Conservation (phyloP, 1,140 invertebrate species). For the Drosophila nannoptera region DNA sequence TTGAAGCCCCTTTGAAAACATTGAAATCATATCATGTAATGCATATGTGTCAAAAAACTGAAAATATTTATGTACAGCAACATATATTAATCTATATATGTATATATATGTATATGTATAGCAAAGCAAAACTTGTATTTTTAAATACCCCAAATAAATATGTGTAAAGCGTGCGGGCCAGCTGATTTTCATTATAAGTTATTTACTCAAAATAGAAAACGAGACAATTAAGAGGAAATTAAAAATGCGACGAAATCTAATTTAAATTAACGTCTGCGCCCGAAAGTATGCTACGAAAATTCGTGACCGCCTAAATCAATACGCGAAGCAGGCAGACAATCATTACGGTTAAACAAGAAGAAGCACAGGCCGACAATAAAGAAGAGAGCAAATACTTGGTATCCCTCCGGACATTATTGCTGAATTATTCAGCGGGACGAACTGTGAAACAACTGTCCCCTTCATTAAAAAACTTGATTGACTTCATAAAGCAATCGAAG, state of each 20-base stretch:
- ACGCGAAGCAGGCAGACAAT: constrained; percentile 2
- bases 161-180: constrained; percentile 47
- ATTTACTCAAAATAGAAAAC: constrained; percentile 24
- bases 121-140: constrained; percentile 50
- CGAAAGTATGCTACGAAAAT: constrained; percentile 29
- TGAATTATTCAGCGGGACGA: constrained; percentile 41
- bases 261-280: constrained; percentile 21
- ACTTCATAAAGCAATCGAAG: constrained; percentile 54
- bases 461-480: constrained; percentile 75
- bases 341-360: background rate
- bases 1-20: constrained; percentile 34
- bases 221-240: constrained; percentile 51
- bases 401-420: constrained; percentile 30
- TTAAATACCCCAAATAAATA: constrained; percentile 63
- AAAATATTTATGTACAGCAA: constrained; percentile 57
- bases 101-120: constrained; percentile 15
- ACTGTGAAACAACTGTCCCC: constrained; percentile 33
- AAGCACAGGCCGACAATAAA: background rate
- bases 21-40: constrained; percentile 70
- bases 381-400: constrained; percentile 7
- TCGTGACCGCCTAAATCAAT: constrained; percentile 24
- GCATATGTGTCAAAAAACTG: constrained; percentile 61
- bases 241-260: constrained; percentile 33
- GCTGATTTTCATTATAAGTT: constrained; percentile 13
- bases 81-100: constrained; percentile 8